Conservation (phyloP, 2,888 invertebrate genomes). For the Himalopsyche kuldschensis region DNA sequence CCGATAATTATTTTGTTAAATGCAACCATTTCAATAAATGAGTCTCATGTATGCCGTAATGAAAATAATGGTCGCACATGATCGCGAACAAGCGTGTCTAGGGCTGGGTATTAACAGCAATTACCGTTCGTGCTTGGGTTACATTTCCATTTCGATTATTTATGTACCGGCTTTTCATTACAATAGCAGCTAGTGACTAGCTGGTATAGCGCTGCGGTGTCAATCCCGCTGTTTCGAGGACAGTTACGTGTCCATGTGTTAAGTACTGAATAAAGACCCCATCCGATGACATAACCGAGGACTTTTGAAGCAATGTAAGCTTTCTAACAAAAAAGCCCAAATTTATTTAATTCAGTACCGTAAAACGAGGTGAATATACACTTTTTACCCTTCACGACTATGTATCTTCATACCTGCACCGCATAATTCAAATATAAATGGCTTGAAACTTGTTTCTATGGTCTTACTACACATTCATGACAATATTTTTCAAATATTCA, state of each 20-base stretch:
- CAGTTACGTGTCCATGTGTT: background rate
- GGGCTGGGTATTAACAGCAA: conserved; percentile 14
- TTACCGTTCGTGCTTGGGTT: conserved; percentile 25
- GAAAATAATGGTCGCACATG: background rate
- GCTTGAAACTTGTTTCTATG: too few relatives aligned
- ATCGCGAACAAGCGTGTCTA: background rate
- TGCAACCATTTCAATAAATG: conserved; percentile 3
- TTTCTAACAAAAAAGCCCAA: too few relatives aligned
- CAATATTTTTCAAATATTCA: too few relatives aligned
- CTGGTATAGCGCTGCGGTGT: background rate
- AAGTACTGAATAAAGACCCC: background rate
- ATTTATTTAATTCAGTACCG: too few relatives aligned
- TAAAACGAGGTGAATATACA: too few relatives aligned
- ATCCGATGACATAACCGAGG: background rate
- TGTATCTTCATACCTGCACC: too few relatives aligned
- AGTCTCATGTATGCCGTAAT: background rate
- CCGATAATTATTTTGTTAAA: background rate
- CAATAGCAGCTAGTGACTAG: too few relatives aligned
- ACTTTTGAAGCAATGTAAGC: too few relatives aligned
- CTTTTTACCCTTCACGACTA: too few relatives aligned
- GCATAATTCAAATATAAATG: too few relatives aligned
- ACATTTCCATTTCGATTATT: conserved; percentile 31
- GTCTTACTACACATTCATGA: too few relatives aligned
- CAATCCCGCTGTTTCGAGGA: background rate
- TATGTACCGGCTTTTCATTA: conserved; percentile 23